A percentile compares a stretch with the other conserved stretches of the same genome.
These are phyloP conservation scores for Sitta carolinensis DNA, from an alignment of 2,797 vertebrate species.

Conservation along the genomic window DNA sequence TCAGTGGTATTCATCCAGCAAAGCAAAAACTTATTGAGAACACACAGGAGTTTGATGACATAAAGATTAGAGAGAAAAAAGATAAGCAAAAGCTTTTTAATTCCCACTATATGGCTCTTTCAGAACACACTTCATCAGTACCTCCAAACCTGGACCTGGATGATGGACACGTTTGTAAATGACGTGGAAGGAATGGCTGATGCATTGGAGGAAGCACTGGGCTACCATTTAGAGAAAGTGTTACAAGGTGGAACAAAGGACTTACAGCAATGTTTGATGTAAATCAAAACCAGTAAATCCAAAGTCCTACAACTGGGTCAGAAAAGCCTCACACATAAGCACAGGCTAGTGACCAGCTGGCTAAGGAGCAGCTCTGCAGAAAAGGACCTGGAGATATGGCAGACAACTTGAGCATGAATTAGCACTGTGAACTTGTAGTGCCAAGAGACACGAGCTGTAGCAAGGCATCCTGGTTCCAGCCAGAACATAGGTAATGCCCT, in stretches of 20 bases:
- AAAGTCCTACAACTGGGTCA: not conserved
- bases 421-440: not conserved
- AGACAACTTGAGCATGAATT: not conserved
- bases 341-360: not conserved
- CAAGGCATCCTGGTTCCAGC: not conserved
- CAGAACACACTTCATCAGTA: not conserved
- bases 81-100: not conserved
- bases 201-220: not conserved
- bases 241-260: not conserved
- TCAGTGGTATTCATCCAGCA: conserved; percentile 6
- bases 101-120: not conserved
- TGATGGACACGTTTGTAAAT: not conserved
- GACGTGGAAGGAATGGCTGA: not conserved
- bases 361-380: not conserved
- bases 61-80: not conserved
- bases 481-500: not conserved
- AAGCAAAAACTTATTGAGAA: not conserved
- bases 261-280: not conserved
- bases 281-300: not conserved
- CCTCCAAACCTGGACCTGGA: not conserved
- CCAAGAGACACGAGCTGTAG: not conserved
- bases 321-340: not conserved
- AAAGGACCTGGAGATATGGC: not conserved
- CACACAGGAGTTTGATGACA: not conserved
- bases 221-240: not conserved